Evolutionary conservation across 2,888 invertebrate species (phyloP).

Genomic region (Eupithecia pulchellata): DNA sequence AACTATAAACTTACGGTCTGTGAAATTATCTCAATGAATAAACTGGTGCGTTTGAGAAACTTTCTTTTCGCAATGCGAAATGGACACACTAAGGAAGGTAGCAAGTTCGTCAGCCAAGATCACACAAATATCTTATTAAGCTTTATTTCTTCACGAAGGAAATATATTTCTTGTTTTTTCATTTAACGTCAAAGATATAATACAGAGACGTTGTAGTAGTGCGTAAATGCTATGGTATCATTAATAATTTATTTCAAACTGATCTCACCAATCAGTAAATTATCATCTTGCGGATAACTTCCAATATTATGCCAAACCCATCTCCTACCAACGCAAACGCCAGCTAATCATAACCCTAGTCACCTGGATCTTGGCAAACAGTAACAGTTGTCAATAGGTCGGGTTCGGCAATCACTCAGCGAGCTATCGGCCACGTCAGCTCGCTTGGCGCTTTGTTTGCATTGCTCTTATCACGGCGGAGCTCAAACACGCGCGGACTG

Average conservation of each 20-base stretch:
- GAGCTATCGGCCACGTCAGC: constrained; percentile 64
- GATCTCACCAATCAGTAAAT: background rate
- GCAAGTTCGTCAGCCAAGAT: background rate
- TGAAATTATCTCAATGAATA: background rate
- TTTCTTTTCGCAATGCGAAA: background rate
- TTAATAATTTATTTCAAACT: background rate
- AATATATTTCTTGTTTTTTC: too few species aligned
- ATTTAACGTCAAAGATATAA: too few species aligned
- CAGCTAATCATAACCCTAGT: constrained; percentile 34
- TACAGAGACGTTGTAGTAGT: background rate
- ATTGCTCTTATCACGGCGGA: constrained; percentile 77
- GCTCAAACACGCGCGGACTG: constrained; percentile 64
- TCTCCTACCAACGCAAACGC: constrained; percentile 2
- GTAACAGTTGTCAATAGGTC: constrained; percentile 38
- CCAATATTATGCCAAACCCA: background rate
- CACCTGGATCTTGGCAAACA: constrained; percentile 34
- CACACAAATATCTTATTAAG: too few species aligned
- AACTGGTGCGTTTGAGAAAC: background rate
- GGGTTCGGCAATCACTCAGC: constrained; percentile 71
- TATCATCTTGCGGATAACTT: constrained; percentile 4
- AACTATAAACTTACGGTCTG: background rate
- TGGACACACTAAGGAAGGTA: background rate
- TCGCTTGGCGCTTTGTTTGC: constrained; percentile 72
- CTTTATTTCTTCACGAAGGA: too few species aligned
- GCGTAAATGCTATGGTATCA: background rate